Conservation (phyloP, 2,113 vertebrate species). For the Neogobius melanostomus region DNA sequence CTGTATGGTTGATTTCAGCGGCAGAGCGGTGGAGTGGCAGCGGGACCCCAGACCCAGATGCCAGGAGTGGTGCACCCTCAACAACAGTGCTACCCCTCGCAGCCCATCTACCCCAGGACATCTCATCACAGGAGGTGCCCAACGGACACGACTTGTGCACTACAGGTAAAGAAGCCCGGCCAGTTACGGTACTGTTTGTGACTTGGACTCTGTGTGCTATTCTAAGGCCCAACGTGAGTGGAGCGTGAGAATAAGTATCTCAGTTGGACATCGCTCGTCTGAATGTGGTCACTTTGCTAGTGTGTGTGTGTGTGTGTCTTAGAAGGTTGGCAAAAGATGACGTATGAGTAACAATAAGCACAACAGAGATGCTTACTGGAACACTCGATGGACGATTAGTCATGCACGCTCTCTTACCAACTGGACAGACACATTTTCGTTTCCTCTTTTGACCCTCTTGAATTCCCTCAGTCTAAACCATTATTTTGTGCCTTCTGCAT, state of each 20-base stretch:
- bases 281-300: too few relatives aligned
- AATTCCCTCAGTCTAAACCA: conserved; percentile 22
- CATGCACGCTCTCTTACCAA: conserved; percentile 35
- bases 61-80: conserved; percentile 78
- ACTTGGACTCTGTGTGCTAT: neutral
- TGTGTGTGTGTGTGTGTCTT: neutral
- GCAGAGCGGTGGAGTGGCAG: conserved; percentile 66
- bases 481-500: conserved; percentile 31
- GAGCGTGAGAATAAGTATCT: too few relatives aligned
- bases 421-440: conserved; percentile 32
- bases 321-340: neutral
- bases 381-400: conserved; percentile 17
- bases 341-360: conserved; percentile 22
- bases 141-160: conserved; percentile 83
- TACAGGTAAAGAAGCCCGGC: conserved; percentile 75
- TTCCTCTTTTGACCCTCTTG: conserved; percentile 21
- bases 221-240: too few relatives aligned
- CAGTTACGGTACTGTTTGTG: neutral
- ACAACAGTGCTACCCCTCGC: conserved; percentile 77
- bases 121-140: conserved; percentile 90
- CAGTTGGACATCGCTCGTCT: too few relatives aligned
- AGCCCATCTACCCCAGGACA: conserved; percentile 80
- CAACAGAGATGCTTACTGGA: conserved; percentile 33
- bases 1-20: conserved; percentile 72
- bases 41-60: conserved; percentile 78